phyloP scores from a whole-genome alignment of 2,113 vertebrate species.

The Brachirus orientalis region DNA sequence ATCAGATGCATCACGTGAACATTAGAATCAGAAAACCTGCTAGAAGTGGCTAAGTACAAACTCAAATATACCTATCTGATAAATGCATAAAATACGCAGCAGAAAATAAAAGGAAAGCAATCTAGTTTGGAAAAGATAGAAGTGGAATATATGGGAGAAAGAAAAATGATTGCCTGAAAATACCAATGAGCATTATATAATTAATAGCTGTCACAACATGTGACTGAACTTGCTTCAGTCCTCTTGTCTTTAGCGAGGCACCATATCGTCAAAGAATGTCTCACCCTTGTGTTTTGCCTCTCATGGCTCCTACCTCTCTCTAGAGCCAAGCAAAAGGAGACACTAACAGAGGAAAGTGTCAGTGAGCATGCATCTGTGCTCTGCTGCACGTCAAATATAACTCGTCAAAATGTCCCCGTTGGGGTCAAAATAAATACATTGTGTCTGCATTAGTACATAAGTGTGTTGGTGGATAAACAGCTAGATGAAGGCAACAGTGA shows the following conservation, averaged over 20 bases:
- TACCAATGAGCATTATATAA: slow-evolving; percentile 20
- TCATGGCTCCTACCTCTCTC: slow-evolving; percentile 1
- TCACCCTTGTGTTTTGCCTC: background rate
- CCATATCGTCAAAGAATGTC: background rate
- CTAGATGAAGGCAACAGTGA: too few species aligned
- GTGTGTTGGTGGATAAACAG: too few species aligned
- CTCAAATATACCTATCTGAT: too few species aligned
- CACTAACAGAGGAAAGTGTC: background rate
- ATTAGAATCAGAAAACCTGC: too few species aligned
- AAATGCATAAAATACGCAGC: too few species aligned
- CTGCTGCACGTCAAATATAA: background rate
- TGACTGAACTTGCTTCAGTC: background rate
- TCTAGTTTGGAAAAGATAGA: slow-evolving; percentile 35
- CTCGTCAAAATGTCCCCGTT: too few species aligned
- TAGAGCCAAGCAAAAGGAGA: background rate
- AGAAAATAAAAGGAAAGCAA: background rate
- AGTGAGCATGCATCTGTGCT: background rate
- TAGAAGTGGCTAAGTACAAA: too few species aligned
- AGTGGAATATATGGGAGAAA: slow-evolving; percentile 15
- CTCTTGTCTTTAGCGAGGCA: background rate
- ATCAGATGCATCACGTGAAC: too few species aligned
- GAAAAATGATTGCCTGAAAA: slow-evolving; percentile 16
- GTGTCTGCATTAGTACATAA: too few species aligned
- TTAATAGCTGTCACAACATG: slow-evolving; percentile 33
- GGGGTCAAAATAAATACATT: too few species aligned